Evolutionary conservation across 1,140 invertebrate genomes (phyloP), one percentile per base, ranked within the genome.

Genomic region (Diachasma alloeum): DNA sequence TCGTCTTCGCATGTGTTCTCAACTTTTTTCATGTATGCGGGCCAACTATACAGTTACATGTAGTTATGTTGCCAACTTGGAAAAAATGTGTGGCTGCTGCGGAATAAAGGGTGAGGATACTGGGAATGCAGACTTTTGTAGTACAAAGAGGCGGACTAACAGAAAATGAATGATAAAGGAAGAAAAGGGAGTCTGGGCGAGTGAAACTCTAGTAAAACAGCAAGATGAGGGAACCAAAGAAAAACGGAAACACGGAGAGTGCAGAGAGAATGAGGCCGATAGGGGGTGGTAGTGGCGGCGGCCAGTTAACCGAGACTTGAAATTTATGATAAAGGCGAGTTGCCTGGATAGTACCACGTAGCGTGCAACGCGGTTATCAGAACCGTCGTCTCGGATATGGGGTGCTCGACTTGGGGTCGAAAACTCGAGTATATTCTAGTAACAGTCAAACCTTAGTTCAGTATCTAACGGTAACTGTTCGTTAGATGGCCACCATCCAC

Each of bases 281-380:
- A 53, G 67, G 42, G 37, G 26, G 67, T 42, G 17, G 31, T 68
- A 6, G 24, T 10, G 24, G 56, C 67, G 24, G 42, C 19, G 66
- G 63, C 48, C 67, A 66, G 74, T 70, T 70, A 75, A 74, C 59
- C 72, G 59, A 67, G 67, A 75, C 74, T 70, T 75, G 53, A 70
- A 75, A 75, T 75, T 75, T 75, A 75, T 75, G 74, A 75, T 75
- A 75, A 75, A 70, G 74, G 66, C 67, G 74, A 67, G 67, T 70
- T 70, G 24, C 46, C 67, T 36, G 63, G 48, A 39, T 66, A 69
- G 42, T 39, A 75, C 36, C 44, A 53, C 73, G 70, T 67, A 59
- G 67, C 67, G 67, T 75, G 74, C 73, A 75, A 75, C 63, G 73
- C 44, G 73, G 73, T 75, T 75, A 75, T 75, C 73, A 75, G 73